Base-by-base conservation (phyloP, 2,888 invertebrate species). In the Lamellibrachia satsuma region DNA sequence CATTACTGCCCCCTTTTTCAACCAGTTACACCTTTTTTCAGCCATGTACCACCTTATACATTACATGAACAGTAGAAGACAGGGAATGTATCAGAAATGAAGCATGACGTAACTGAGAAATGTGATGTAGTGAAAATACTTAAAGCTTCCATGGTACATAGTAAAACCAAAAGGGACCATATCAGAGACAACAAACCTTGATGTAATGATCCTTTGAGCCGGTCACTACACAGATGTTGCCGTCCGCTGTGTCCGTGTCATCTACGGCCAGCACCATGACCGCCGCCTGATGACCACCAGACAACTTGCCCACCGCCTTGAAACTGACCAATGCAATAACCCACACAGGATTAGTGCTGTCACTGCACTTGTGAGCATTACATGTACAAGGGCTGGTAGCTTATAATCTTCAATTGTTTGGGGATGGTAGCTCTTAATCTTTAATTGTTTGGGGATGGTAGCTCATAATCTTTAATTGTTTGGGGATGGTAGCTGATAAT, bases 161-260 rank as follows among this genome's bases (percentile, higher is more conserved):
- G 75, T 22, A 2, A 39, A 39, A 39, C 39, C 39, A 39, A 39
- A 75, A 22, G 75, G 75, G 75, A 6, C 75, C 75, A 22, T 75
- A 75, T 75, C 75, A 11, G 4, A 15, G 75, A 75, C 15, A 22
- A 75, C 75, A 75, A 22, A 97, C 97, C 97, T 97, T 97, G 96
- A 98, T 98, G 95, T 98, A 98, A 96, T 98, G 98, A 97, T 98
- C 98, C 96, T 98, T 98, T 52, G 96, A 96, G 9, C 96, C 96
- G 52, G 96, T 96, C 90, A 96, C 95, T 27, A 96, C 95, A 93
- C 94, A 94, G 60, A 94, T 94, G 93, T 94, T 94, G 22, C 94
- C 94, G 7, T 97, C 97, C 27, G 96, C 96, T 92, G 97, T 96
- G 93, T 97, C 97, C 94, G 97, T 97, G 91, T 95, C 95, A 92